phyloP scores from a whole-genome alignment of 2,113 vertebrate species.

The Coregonus clupeaformis region DNA sequence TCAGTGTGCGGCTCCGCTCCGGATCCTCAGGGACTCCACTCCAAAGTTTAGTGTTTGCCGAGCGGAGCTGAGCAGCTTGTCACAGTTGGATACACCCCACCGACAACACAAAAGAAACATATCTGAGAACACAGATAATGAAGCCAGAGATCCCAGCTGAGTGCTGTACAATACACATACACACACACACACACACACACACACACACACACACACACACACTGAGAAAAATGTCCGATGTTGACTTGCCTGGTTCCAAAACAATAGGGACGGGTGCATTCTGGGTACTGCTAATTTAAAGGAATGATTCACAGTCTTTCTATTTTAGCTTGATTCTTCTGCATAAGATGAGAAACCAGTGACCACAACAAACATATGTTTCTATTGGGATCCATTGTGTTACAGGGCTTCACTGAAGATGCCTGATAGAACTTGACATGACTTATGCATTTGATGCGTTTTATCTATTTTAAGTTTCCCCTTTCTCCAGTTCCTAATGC shows the following conservation, averaged over 20 bases:
- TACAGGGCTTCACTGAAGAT: slow-evolving; percentile 30
- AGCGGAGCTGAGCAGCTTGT: slow-evolving; percentile 65
- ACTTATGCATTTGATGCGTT: background rate
- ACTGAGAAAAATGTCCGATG: slow-evolving; percentile 41
- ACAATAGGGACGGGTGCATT: slow-evolving; percentile 24
- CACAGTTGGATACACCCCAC: slow-evolving; percentile 76
- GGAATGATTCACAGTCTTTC: slow-evolving; percentile 25
- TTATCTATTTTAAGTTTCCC: background rate
- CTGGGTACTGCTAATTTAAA: slow-evolving; percentile 31
- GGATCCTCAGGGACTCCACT: slow-evolving; percentile 52
- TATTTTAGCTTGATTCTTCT: slow-evolving; percentile 45
- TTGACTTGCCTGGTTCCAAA: slow-evolving; percentile 23
- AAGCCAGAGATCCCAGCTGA: slow-evolving; percentile 75
- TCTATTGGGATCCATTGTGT: background rate
- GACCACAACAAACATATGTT: slow-evolving; percentile 28
- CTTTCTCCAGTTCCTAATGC: background rate
- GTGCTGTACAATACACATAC: slow-evolving; percentile 52
- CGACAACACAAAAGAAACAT: slow-evolving; percentile 64
- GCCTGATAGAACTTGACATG: slow-evolving; percentile 21
- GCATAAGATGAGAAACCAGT: background rate
- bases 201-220: slow-evolving; percentile 45
- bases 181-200: slow-evolving; percentile 49
- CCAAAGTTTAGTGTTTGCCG: slow-evolving; percentile 66
- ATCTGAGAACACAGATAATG: slow-evolving; percentile 72
- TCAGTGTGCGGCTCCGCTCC: slow-evolving; percentile 47